phyloP scores from a whole-genome alignment of 2,797 vertebrate species.

The Falco berigora region DNA sequence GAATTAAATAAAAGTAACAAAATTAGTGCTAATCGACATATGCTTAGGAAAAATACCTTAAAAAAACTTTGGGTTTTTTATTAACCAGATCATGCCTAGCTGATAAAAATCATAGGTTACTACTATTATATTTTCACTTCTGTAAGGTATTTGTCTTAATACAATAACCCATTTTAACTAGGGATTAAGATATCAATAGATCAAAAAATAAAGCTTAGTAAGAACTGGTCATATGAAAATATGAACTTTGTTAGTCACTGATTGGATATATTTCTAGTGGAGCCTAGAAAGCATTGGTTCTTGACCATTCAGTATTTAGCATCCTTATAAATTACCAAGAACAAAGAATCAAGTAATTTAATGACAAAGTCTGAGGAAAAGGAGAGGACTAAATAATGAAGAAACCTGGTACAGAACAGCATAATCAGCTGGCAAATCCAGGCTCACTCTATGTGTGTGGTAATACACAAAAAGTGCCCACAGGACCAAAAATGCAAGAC shows the following conservation, averaged over 20 bases:
- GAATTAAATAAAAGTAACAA: slow-evolving; percentile 21
- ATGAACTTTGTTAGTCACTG: neutral
- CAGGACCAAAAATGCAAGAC: neutral
- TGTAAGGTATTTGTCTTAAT: neutral
- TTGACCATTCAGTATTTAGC: neutral
- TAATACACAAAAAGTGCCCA: neutral
- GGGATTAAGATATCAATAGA: neutral
- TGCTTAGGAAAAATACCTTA: neutral
- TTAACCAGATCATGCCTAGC: neutral
- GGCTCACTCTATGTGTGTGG: neutral
- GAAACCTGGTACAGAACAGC: neutral
- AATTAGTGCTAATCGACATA: slow-evolving; percentile 18
- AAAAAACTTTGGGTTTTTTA: neutral
- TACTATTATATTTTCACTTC: neutral
- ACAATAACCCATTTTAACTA: neutral
- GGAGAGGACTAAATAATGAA: neutral
- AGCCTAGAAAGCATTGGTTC: neutral
- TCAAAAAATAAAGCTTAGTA: neutral
- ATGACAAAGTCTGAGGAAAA: neutral
- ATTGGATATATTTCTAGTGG: neutral
- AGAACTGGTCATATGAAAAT: neutral
- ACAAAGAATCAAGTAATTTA: neutral
- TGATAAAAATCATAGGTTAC: neutral
- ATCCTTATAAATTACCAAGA: neutral
- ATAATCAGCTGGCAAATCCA: neutral